These are phyloP conservation scores for Artibeus jamaicensis DNA, from an alignment of 2,797 vertebrate species.

Conservation along the genomic window DNA sequence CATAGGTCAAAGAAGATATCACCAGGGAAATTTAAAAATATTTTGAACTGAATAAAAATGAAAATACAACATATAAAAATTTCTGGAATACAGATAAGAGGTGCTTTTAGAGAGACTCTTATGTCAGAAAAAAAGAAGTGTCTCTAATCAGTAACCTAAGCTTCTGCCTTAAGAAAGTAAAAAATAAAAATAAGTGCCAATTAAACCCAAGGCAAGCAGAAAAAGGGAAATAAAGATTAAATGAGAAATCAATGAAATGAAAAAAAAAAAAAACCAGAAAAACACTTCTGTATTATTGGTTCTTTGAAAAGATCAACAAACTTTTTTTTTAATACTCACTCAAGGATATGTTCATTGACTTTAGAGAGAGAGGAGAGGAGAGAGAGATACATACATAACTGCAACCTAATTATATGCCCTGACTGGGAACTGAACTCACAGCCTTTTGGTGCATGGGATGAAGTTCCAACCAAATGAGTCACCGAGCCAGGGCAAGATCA, in stretches of 20 bases:
- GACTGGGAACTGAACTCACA: no score
- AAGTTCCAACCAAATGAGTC: no score
- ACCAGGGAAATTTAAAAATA: conserved; percentile 33
- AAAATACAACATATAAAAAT: background rate
- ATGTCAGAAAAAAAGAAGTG: background rate
- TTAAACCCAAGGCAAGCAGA: background rate
- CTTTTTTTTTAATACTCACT: background rate
- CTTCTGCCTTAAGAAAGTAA: conserved; percentile 6
- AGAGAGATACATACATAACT: no score
- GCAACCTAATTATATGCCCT: no score
- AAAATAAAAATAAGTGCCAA: background rate
- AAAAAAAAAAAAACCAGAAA: background rate
- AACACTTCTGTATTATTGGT: background rate
- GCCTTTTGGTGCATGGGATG: no score
- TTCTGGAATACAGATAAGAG: background rate
- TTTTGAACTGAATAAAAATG: conserved; percentile 26
- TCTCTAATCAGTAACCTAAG: conserved; percentile 11
- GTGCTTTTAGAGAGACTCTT: background rate
- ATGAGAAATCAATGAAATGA: background rate
- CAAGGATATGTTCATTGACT: no score
- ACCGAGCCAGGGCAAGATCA: background rate
- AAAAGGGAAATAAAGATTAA: background rate
- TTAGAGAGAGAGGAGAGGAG: no score
- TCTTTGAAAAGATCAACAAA: background rate
- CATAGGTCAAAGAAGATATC: background rate